Evolutionary conservation across 2,113 vertebrate genomes (phyloP), one percentile per base, ranked within the genome.

Genomic region (Carassius carassius): DNA sequence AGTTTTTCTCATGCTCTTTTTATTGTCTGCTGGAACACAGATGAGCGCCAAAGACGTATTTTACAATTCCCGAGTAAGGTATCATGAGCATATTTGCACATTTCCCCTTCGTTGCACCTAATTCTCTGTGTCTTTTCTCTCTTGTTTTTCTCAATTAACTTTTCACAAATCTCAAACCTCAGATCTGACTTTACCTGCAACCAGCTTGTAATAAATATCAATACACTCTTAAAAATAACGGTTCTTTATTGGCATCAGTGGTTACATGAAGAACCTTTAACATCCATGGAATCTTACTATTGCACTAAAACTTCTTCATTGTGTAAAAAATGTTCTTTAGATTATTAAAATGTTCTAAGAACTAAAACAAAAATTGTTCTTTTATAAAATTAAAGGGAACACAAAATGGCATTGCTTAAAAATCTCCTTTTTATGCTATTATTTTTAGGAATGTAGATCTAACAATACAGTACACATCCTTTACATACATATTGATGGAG

Each of bases 401-500:
- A 16, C 32, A 37, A 69, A 35, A 19, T 69, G 16, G 8, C 21
- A 60, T 60, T 60, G 19, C 21, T n/a, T 3, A 3, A n/a, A n/a
- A 60, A n/a, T 8, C 3, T n/a, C 21, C 3, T 60, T 60, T 60
- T 60, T n/a, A 21, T 0, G 56, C 21, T n/a, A n/a, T 60, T n/a
- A 10, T n/a, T 60, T 60, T 4, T 11, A 11, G 56, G 29, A 17
- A 29, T 77, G 25, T 60, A 19, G 16, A 12, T 67, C 51, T 19
- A 41, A 44, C 13, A 83, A 80, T 75, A 81, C 13, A 83, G 78
- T 75, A 81, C 35, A 83, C 58, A n/a, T 78, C 79, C 51, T 73
- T 16, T 51, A 74, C 70, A 79, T 85, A 77, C 54, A 81, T 83
- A 81, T 75, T 82, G 85, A 87, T 85, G 23, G 69, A 83, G 63